Percentiles rank a stretch among this genome's conserved stretches.
These are phyloP conservation scores for Phragmatobia fuliginosa DNA, from an alignment of 2,888 invertebrate species.

Conservation along the genomic window DNA sequence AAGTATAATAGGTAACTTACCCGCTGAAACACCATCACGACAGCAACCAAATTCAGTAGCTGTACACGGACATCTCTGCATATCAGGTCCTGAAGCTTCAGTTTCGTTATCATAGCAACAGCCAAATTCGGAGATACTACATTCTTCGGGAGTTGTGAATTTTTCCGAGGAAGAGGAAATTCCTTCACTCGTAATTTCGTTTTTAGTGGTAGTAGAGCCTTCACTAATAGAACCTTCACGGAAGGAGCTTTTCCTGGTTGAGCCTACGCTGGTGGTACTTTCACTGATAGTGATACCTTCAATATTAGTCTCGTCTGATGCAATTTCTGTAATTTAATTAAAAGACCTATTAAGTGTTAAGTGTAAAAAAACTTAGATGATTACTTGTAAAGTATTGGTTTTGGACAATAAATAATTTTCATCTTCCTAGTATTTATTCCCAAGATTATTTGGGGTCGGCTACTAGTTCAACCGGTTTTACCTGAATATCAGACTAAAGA, in stretches of 20 bases:
- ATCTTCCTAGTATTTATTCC: no score
- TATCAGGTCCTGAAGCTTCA: slow-evolving; percentile 87
- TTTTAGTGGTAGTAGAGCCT: not conserved
- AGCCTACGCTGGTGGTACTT: not conserved
- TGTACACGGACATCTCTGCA: slow-evolving; percentile 89
- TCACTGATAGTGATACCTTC: slow-evolving; percentile 5
- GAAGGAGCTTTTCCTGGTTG: not conserved
- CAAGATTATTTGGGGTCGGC: no score
- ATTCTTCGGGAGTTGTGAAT: slow-evolving; percentile 64
- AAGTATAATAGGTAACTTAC: slow-evolving; percentile 62
- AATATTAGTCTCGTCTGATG: slow-evolving; percentile 1
- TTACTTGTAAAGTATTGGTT: not conserved
- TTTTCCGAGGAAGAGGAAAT: slow-evolving; percentile 23
- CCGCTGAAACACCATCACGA: slow-evolving; percentile 89
- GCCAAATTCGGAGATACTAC: slow-evolving; percentile 88
- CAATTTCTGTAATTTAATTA: not conserved
- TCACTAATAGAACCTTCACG: not conserved
- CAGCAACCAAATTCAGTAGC: slow-evolving; percentile 91
- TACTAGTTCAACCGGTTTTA: no score
- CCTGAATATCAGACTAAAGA: no score
- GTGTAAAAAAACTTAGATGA: not conserved
- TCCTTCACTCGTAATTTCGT: slow-evolving; percentile 16
- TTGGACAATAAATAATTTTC: no score
- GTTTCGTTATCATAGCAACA: slow-evolving; percentile 91
- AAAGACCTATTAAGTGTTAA: not conserved